Evolutionary conservation across 2,797 vertebrate species (phyloP).

Genomic region (Toxotes lorentzi): DNA sequence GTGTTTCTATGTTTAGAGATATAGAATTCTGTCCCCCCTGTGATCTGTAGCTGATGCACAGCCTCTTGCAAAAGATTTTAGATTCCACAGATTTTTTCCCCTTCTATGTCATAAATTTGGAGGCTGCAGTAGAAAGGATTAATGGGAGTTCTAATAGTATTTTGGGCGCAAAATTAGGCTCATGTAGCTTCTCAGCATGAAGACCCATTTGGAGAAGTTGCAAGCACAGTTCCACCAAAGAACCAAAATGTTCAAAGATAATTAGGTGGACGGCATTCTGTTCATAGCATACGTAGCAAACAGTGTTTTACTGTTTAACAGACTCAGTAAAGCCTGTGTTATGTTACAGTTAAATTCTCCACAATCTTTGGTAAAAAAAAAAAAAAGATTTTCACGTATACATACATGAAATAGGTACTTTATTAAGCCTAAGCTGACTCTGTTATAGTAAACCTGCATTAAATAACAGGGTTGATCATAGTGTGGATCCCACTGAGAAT

Average conservation of each 20-base stretch:
- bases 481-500: background rate
- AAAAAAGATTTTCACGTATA: background rate
- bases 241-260: slow-evolving; percentile 27
- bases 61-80: background rate
- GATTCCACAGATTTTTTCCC: background rate
- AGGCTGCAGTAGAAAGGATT: slow-evolving; percentile 26
- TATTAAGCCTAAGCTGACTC: background rate
- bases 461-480: background rate
- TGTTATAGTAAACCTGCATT: background rate
- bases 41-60: background rate
- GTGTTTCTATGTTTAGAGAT: background rate
- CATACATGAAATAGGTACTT: background rate
- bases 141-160: slow-evolving; percentile 28
- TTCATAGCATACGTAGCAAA: background rate
- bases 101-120: slow-evolving; percentile 24
- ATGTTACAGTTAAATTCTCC: background rate
- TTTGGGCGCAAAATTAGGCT: slow-evolving; percentile 30
- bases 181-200: slow-evolving; percentile 20
- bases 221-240: slow-evolving; percentile 4
- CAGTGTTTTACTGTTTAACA: slow-evolving; percentile 5
- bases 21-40: background rate
- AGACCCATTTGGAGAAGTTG: slow-evolving; percentile 30
- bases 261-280: background rate
- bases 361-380: background rate
- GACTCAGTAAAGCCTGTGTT: background rate